Percentiles rank a stretch among this genome's conserved stretches.
These are phyloP conservation scores for Pelodytes ibericus DNA, from an alignment of 2,797 vertebrate species.

Conservation along the genomic window DNA sequence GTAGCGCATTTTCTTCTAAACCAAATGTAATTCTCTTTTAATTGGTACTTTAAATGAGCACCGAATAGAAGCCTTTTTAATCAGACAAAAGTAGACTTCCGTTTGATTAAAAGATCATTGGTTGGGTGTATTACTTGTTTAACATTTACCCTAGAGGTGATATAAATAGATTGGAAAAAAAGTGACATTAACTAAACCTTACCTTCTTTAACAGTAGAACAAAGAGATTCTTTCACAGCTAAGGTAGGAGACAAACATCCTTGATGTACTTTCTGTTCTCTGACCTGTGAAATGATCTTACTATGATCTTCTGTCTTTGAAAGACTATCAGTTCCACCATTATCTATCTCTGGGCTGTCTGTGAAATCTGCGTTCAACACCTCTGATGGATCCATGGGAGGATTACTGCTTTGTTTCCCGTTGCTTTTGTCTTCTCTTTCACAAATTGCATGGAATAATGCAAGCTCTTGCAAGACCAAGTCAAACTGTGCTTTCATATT, in stretches of 20 bases:
- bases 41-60: too few relatives aligned
- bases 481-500: conserved; percentile 81
- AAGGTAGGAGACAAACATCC: conserved; percentile 48
- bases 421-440: conserved; percentile 59
- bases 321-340: conserved; percentile 44
- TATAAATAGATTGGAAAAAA: too few relatives aligned
- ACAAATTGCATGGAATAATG: conserved; percentile 80
- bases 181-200: too few relatives aligned
- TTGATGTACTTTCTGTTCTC: conserved; percentile 70
- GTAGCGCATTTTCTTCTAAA: too few relatives aligned
- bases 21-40: too few relatives aligned
- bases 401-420: conserved; percentile 45
- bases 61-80: too few relatives aligned
- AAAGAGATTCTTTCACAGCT: conserved; percentile 61
- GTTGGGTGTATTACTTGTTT: too few relatives aligned
- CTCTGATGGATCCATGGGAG: conserved; percentile 36
- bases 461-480: conserved; percentile 82
- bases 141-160: too few relatives aligned
- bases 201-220: conserved; percentile 63
- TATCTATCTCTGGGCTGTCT: conserved; percentile 54
- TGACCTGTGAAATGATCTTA: conserved; percentile 51
- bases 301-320: conserved; percentile 57
- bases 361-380: neutral
- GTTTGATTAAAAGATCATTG: too few relatives aligned
- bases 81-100: too few relatives aligned